Evolutionary conservation across 2,888 invertebrate species (phyloP).

Genomic region (Lamellibrachia columna): DNA sequence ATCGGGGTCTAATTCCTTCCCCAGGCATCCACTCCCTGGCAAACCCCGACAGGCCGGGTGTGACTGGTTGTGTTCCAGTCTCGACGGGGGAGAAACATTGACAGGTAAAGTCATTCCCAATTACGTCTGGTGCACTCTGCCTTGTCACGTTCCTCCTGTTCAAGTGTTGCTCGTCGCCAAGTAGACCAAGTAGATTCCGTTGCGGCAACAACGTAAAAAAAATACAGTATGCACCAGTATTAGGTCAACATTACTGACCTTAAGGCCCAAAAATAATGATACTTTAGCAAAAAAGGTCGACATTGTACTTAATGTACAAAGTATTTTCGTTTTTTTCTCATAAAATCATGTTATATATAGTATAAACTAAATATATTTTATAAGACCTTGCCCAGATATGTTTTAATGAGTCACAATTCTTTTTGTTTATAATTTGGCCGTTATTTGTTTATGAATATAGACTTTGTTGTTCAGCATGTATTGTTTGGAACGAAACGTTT

Average conservation of each 20-base stretch:
- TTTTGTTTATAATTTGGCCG: too few species aligned
- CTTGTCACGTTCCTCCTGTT: background rate
- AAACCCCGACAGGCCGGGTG: background rate
- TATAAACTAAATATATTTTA: too few species aligned
- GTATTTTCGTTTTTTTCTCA: too few species aligned
- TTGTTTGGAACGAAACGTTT: too few species aligned
- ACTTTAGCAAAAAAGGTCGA: too few species aligned
- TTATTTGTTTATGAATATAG: too few species aligned
- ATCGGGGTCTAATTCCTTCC: background rate
- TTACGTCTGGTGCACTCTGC: background rate
- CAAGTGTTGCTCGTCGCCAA: background rate
- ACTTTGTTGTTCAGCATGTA: too few species aligned
- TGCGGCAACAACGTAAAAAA: background rate
- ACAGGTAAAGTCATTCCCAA: background rate
- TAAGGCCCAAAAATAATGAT: background rate
- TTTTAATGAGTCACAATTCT: too few species aligned
- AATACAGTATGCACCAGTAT: background rate
- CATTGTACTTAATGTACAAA: too few species aligned
- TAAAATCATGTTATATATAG: too few species aligned
- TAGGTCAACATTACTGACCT: background rate
- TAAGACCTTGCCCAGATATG: too few species aligned
- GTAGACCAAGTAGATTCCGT: background rate
- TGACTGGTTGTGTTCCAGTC: background rate
- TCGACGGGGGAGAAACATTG: background rate
- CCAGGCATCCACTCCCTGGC: background rate